Evolutionary conservation across 1,140 invertebrate species (phyloP).

Genomic region (Lethrus apterus): DNA sequence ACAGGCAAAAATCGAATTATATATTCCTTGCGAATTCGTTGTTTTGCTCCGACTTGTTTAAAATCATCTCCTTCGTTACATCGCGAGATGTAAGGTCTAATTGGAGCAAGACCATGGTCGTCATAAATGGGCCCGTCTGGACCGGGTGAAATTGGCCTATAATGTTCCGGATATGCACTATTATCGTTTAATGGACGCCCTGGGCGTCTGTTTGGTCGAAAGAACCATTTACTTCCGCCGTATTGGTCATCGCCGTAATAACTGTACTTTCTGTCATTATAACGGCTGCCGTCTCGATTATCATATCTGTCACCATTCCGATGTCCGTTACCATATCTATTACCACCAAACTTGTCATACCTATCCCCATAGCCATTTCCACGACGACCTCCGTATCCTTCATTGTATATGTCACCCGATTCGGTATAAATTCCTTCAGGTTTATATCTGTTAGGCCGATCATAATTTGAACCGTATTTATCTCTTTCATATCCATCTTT

Average conservation of each 20-base stretch:
- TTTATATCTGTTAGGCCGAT: background rate
- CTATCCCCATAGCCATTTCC: constrained; percentile 25
- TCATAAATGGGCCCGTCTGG: constrained; percentile 38
- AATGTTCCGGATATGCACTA: too few relatives aligned
- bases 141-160: constrained; percentile 35
- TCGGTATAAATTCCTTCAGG: too few relatives aligned
- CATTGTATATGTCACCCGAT: constrained; percentile 43
- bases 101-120: constrained; percentile 20
- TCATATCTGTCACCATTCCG: constrained; percentile 5
- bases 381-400: constrained; percentile 32
- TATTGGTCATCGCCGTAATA: constrained; percentile 35
- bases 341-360: constrained; percentile 11
- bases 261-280: constrained; percentile 3
- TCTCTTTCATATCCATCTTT: too few relatives aligned
- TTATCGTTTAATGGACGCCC: constrained; percentile 13
- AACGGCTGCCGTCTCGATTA: constrained; percentile 12
- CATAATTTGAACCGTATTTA: too few relatives aligned
- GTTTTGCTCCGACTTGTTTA: constrained; percentile 66
- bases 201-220: constrained; percentile 32
- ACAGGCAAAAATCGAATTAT: constrained; percentile 66
- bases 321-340: background rate
- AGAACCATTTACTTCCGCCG: constrained; percentile 33
- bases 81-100: constrained; percentile 42
- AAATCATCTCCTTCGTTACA: constrained; percentile 75
- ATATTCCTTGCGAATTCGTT: constrained; percentile 69